Evolutionary conservation across 2,888 invertebrate species (phyloP).

Genomic region (Onchidella celtica): DNA sequence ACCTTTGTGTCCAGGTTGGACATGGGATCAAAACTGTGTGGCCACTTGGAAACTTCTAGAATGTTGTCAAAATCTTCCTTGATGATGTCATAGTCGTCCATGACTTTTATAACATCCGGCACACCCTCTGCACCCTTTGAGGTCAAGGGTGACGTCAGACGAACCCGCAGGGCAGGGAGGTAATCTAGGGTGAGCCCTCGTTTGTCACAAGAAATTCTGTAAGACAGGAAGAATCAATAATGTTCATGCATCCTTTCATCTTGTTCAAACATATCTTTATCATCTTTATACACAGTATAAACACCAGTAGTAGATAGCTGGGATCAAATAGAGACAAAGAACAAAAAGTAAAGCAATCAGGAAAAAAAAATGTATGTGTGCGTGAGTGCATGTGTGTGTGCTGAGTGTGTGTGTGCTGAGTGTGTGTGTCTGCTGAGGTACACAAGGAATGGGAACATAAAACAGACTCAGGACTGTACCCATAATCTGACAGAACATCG

Average conservation of each 20-base stretch:
- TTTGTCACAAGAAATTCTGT: constrained; percentile 89
- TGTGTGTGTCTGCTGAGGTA: too few relatives aligned
- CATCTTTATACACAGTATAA: too few relatives aligned
- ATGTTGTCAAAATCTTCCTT: constrained; percentile 95
- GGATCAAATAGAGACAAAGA: not conserved
- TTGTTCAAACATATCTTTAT: too few relatives aligned
- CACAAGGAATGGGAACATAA: too few relatives aligned
- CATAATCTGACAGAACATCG: too few relatives aligned
- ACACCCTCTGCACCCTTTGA: constrained; percentile 87
- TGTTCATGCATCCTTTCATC: too few relatives aligned
- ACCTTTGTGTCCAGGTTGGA: constrained; percentile 84
- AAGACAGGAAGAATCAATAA: not conserved
- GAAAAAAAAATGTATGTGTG: not conserved
- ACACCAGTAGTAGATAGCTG: not conserved
- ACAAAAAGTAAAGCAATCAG: not conserved
- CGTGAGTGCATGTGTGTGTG: too few relatives aligned
- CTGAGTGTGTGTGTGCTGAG: too few relatives aligned
- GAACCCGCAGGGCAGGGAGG: constrained; percentile 87
- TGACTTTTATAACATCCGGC: constrained; percentile 85
- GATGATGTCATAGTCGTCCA: constrained; percentile 91
- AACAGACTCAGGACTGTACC: too few relatives aligned
- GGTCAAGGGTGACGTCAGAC: constrained; percentile 89
- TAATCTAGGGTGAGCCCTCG: constrained; percentile 93
- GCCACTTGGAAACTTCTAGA: constrained; percentile 92
- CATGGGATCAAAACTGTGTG: constrained; percentile 86